A percentile compares a stretch with the other conserved stretches of the same genome.
Conservation (phyloP, 1,140 invertebrate genomes). For the Drosophila paulistorum region DNA sequence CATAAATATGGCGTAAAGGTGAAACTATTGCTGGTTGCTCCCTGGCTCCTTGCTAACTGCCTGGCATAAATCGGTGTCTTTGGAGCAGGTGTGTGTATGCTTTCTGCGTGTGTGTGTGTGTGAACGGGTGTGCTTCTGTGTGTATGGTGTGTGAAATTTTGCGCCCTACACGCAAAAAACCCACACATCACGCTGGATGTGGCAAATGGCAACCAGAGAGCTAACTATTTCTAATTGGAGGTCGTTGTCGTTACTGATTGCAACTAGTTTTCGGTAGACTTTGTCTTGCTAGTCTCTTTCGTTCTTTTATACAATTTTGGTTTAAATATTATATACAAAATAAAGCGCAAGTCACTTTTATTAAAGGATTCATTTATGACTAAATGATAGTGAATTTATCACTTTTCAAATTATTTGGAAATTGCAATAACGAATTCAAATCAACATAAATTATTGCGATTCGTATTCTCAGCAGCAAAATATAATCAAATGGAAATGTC, state of each 20-base stretch:
- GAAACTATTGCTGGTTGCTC: slow-evolving; percentile 65
- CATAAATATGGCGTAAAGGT: slow-evolving; percentile 76
- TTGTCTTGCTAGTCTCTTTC: slow-evolving; percentile 2
- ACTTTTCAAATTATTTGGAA: too few relatives aligned
- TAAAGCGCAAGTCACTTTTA: too few relatives aligned
- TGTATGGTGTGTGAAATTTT: slow-evolving; percentile 63
- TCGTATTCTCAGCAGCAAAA: too few relatives aligned
- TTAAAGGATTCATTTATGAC: too few relatives aligned
- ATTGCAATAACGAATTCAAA: too few relatives aligned
- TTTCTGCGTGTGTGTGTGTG: slow-evolving; percentile 13
- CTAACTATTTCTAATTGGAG: slow-evolving; percentile 76
- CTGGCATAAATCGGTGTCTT: slow-evolving; percentile 65
- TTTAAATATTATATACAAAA: neutral
- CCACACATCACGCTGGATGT: slow-evolving; percentile 7
- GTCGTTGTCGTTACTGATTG: slow-evolving; percentile 58
- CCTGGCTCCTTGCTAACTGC: slow-evolving; percentile 49
- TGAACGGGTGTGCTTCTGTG: slow-evolving; percentile 14
- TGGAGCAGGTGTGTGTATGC: neutral
- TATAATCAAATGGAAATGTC: too few relatives aligned
- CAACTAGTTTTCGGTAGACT: slow-evolving; percentile 33
- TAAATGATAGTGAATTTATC: too few relatives aligned
- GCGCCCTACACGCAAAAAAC: slow-evolving; percentile 30
- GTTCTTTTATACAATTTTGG: neutral
- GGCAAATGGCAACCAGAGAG: slow-evolving; percentile 50
- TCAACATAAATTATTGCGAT: too few relatives aligned